Percentiles rank a stretch among this genome's conserved stretches.
Conservation (phyloP, 2,888 invertebrate species). For the Exephanes ischioxanthus region DNA sequence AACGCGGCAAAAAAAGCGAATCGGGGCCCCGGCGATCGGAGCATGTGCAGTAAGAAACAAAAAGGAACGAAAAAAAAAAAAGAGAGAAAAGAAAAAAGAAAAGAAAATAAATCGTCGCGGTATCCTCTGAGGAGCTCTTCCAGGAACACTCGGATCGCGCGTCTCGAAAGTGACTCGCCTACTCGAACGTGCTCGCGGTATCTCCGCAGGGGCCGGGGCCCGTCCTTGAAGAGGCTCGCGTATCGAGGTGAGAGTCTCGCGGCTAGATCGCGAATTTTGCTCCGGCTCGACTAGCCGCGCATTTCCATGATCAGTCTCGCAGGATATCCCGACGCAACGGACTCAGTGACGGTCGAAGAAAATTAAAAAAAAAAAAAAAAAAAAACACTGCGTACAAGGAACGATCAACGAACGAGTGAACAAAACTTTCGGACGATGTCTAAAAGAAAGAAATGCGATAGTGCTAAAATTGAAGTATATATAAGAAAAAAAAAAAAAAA, state of each 20-base stretch:
- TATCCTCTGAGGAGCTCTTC: slow-evolving; percentile 56
- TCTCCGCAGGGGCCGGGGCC: slow-evolving; percentile 22
- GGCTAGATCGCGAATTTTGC: slow-evolving; percentile 1
- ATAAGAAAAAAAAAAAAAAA: slow-evolving; percentile 34
- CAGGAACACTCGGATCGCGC: slow-evolving; percentile 57
- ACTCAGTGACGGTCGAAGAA: neutral
- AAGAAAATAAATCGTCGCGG: slow-evolving; percentile 26
- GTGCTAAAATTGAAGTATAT: slow-evolving; percentile 3
- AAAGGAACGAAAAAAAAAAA: slow-evolving; percentile 3
- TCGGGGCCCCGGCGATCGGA: slow-evolving; percentile 38
- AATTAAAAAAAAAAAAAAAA: neutral
- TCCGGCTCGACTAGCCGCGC: slow-evolving; percentile 7
- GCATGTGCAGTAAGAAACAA: slow-evolving; percentile 14
- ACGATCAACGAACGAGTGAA: neutral
- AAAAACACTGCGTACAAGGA: neutral
- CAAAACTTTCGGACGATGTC: too few relatives aligned
- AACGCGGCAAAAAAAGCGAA: slow-evolving; percentile 39
- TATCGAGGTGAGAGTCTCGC: slow-evolving; percentile 22
- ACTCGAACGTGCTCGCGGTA: slow-evolving; percentile 32
- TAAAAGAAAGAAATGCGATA: slow-evolving; percentile 3
- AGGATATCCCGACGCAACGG: slow-evolving; percentile 4
- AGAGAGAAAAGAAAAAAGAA: slow-evolving; percentile 23
- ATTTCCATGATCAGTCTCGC: slow-evolving; percentile 7
- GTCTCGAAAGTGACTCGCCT: slow-evolving; percentile 54
- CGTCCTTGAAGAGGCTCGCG: slow-evolving; percentile 45